Base-by-base conservation (phyloP, 2,797 vertebrate species). In the Sarcoramphus papa region DNA sequence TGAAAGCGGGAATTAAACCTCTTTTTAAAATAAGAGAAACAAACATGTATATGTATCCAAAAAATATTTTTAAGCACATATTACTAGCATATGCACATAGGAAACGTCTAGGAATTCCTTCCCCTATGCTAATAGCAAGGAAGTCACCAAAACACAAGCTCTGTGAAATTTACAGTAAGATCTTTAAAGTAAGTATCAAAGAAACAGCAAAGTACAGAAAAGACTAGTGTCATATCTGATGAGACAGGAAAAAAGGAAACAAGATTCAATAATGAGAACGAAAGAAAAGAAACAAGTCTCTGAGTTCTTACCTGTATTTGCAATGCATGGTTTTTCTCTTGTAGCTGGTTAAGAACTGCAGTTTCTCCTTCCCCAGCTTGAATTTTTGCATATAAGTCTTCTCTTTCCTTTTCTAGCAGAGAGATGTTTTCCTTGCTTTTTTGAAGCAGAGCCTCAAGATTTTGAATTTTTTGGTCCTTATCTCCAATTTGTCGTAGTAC, bases 381-480 rank as follows among this genome's bases (percentile, higher is more conserved):
- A 97, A 99, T 99, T 98, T 99, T 99, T 88, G 99, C 99, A 98
- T 99, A 99, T 53, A 99, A 97, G 70, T 99, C 99, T 51, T 99
- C 99, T 96, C 99, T 98, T 97, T 99, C 99, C 0, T 99, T 97
- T 98, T 99, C 99, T 87, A 99, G 98, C 88, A 99, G 98, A 62
- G 98, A 98, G 94, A 99, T 98, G 48, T 98, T 99, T 95, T 99
- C 99, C 95, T 99, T 99, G 96, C 99, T 99, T 97, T 99, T 99
- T 97, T 99, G 99, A 92, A 99, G 98, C 94, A 99, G 98, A 80
- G 99, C 99, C 96, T 99, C 99, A 93, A 99, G 98, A 94, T 99
- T 99, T 97, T 99, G 99, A 89, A 99, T 99, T 98, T 99, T 99
- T 98, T 99, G 99, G 97, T 99, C 99, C 91, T 99, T 99, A 96